Base-by-base conservation (phyloP, 2,113 vertebrate species). In the Bujurquina vittata region DNA sequence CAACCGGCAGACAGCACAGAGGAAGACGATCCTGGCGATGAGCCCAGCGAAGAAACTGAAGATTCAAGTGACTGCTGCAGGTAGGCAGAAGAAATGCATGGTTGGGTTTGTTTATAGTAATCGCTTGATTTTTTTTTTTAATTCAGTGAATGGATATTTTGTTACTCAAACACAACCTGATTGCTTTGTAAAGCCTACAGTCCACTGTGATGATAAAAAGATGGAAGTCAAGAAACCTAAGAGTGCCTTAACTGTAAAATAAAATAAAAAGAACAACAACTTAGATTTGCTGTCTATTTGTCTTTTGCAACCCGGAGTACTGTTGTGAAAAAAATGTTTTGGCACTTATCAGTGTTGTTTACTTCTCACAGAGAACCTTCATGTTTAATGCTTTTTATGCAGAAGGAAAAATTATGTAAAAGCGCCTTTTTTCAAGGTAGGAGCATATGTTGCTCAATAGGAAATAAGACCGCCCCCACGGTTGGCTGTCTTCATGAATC, bases 51-150 rank as follows among this genome's bases (percentile, higher is more conserved):
- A 3, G 83, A 88, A 83, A 46, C 94, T 4, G 96, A 97, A 84
- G 94, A 97, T 56, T 92, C 94, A 4, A 87, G 89, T 76, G 97
- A 95, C 87, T 87, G 89, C 90, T 95, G 95, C 94, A 98, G 97
- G 98, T 99, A 89, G 96, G 7, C 57, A 4, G 15, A 9, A 67
- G 17, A 26, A 72, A 54, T 22, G 4, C 20, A 65, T 33, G 3
- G 22, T 62, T 12, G 43, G 75, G 2, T 14, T 40, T 58, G 54
- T 26, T 20, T 20, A 20, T 18, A 10, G 11, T 49, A 6, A 23
- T 26, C 14, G 5, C 15, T 54, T 69, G 23, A 29, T 49, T 23
- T 20, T 52, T 31, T 69, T 69, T 29, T 67, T 37, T 37, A 9
- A 9, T 3, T 37, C 43, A 52, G 43, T 69, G 29, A 49, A 49